Percentiles rank a stretch among this genome's conserved stretches.
Evolutionary conservation across 2,797 vertebrate genomes (phyloP).

Genomic region (Prunella strophiata): DNA sequence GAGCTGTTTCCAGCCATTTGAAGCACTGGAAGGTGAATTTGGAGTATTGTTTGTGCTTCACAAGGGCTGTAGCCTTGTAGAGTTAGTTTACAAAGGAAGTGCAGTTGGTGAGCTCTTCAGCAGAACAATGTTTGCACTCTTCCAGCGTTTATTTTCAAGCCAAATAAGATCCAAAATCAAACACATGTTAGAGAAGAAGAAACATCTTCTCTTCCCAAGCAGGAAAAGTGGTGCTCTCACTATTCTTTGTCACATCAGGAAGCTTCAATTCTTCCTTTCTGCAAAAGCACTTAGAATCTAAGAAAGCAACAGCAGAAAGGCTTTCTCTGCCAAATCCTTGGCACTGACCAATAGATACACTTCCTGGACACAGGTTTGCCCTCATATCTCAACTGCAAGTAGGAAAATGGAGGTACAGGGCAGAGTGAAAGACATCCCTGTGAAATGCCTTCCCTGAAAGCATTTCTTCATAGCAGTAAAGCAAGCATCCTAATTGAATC

Average conservation of each 20-base stretch:
- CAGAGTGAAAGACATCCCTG: background rate
- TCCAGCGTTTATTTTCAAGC: background rate
- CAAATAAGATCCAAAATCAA: background rate
- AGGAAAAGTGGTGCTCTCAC: background rate
- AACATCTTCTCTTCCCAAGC: background rate
- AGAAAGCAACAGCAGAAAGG: background rate
- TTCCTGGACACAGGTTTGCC: background rate
- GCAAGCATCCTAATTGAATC: background rate
- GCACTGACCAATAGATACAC: background rate
- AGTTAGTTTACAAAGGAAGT: background rate
- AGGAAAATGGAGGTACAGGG: background rate
- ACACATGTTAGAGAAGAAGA: background rate
- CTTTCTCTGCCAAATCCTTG: background rate
- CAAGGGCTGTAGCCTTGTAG: background rate
- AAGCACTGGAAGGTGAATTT: background rate
- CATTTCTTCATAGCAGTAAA: background rate
- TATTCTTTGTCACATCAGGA: background rate
- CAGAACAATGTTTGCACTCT: background rate
- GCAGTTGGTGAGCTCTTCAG: background rate
- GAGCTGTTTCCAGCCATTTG: background rate
- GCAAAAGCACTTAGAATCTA: background rate
- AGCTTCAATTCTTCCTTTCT: background rate
- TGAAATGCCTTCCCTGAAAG: background rate
- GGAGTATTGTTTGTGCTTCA: background rate
- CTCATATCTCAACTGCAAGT: background rate